Percentiles rank a stretch among this genome's conserved stretches.
Evolutionary conservation across 2,888 invertebrate genomes (phyloP).

Genomic region (Habrosyne pyritoides): DNA sequence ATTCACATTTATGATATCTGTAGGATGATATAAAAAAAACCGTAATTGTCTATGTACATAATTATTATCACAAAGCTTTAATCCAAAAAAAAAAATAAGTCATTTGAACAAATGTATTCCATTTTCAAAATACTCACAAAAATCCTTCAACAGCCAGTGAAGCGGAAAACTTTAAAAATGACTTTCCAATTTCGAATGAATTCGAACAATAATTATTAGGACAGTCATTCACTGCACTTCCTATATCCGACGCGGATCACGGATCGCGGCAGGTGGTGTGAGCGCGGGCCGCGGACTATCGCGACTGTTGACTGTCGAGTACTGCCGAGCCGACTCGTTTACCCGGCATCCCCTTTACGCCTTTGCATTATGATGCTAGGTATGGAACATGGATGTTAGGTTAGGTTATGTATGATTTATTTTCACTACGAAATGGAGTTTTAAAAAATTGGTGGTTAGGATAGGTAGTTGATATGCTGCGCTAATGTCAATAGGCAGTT

Average conservation of each 20-base stretch:
- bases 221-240: slow-evolving; percentile 73
- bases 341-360: slow-evolving; percentile 13
- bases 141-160: slow-evolving; percentile 29
- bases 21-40: too few species aligned
- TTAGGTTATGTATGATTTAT: slow-evolving; percentile 3
- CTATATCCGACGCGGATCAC: slow-evolving; percentile 55
- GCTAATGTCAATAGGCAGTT: too few species aligned
- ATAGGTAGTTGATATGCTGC: neutral
- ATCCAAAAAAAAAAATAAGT: slow-evolving; percentile 1
- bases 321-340: neutral
- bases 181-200: slow-evolving; percentile 54
- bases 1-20: too few species aligned
- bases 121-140: slow-evolving; percentile 21
- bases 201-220: slow-evolving; percentile 40
- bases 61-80: neutral
- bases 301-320: slow-evolving; percentile 1
- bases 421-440: too few species aligned
- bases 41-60: too few species aligned
- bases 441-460: too few species aligned
- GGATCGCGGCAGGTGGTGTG: slow-evolving; percentile 43
- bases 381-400: slow-evolving; percentile 1
- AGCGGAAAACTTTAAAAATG: slow-evolving; percentile 30
- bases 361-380: slow-evolving; percentile 11
- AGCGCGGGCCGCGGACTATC: neutral
- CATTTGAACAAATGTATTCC: slow-evolving; percentile 13